Percentiles rank a stretch among this genome's conserved stretches.
These are phyloP conservation scores for Barbus barbus DNA, from an alignment of 2,113 vertebrate genomes.

Conservation along the genomic window DNA sequence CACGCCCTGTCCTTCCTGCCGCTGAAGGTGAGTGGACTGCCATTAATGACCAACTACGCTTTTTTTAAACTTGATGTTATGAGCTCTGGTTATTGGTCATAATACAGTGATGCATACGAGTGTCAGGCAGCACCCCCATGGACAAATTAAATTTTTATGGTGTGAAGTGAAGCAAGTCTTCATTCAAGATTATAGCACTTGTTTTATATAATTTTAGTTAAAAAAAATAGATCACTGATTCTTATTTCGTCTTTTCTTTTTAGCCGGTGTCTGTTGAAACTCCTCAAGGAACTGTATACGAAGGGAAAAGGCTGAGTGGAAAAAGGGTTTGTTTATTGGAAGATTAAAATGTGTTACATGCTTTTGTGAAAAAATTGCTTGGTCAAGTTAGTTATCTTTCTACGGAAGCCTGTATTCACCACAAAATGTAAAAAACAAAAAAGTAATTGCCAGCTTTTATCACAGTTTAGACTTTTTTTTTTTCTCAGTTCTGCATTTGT, in stretches of 20 bases:
- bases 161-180: slow-evolving; percentile 3
- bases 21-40: slow-evolving; percentile 75
- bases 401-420: too few species aligned
- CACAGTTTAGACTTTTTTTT: too few species aligned
- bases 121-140: background rate
- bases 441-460: too few species aligned
- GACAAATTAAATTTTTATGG: background rate
- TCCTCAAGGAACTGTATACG: slow-evolving; percentile 81
- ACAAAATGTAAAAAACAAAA: too few species aligned
- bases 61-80: background rate
- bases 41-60: background rate
- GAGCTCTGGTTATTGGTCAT: background rate
- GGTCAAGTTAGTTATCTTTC: background rate
- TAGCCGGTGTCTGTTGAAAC: slow-evolving; percentile 88
- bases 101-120: background rate
- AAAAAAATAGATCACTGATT: background rate
- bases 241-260: background rate
- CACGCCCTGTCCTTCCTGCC: slow-evolving; percentile 90
- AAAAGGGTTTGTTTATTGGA: slow-evolving; percentile 76
- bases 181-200: background rate
- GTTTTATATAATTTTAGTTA: background rate
- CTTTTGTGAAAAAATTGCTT: background rate
- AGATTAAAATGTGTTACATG: background rate
- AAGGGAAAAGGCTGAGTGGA: slow-evolving; percentile 84
- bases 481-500: too few species aligned